These are phyloP conservation scores for Bombus turneri DNA, from an alignment of 1,140 invertebrate species.

Conservation along the genomic window DNA sequence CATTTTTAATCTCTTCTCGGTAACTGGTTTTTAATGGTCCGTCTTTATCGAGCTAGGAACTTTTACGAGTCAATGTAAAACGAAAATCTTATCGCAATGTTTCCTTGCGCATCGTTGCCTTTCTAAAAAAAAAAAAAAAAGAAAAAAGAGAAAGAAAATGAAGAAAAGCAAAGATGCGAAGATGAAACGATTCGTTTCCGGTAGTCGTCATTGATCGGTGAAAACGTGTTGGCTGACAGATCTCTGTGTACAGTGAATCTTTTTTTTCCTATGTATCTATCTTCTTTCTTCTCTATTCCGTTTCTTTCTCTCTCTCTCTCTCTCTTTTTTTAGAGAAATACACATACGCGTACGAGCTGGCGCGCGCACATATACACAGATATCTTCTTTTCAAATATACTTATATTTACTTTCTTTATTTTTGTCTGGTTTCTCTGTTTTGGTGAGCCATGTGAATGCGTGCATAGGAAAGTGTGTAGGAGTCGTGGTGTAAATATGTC, in stretches of 20 bases:
- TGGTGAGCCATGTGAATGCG: constrained; percentile 65
- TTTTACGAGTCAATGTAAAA: constrained; percentile 17
- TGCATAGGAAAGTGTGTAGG: constrained; percentile 59
- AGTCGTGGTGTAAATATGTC: constrained; percentile 67
- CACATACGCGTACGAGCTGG: background rate
- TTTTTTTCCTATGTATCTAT: constrained; percentile 70
- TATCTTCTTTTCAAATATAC: background rate
- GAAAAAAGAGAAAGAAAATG: background rate
- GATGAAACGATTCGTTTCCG: constrained; percentile 28
- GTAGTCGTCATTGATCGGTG: constrained; percentile 57
- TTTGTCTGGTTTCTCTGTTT: background rate
- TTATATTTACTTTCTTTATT: constrained; percentile 17
- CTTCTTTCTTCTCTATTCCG: constrained; percentile 41
- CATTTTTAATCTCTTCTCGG: constrained; percentile 14
- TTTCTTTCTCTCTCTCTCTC: constrained; percentile 57
- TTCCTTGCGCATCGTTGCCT: constrained; percentile 35
- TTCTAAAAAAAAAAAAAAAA: background rate
- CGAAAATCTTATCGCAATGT: constrained; percentile 17
- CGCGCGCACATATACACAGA: background rate
- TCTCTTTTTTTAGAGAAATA: background rate
- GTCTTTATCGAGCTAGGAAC: constrained; percentile 28
- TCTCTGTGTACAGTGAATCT: constrained; percentile 80
- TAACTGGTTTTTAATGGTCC: constrained; percentile 20
- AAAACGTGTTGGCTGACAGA: constrained; percentile 76
- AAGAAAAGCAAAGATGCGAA: constrained; percentile 6